phyloP scores from a whole-genome alignment of 2,113 vertebrate genomes.

The Sinocyclocheilus maitianheensis region DNA sequence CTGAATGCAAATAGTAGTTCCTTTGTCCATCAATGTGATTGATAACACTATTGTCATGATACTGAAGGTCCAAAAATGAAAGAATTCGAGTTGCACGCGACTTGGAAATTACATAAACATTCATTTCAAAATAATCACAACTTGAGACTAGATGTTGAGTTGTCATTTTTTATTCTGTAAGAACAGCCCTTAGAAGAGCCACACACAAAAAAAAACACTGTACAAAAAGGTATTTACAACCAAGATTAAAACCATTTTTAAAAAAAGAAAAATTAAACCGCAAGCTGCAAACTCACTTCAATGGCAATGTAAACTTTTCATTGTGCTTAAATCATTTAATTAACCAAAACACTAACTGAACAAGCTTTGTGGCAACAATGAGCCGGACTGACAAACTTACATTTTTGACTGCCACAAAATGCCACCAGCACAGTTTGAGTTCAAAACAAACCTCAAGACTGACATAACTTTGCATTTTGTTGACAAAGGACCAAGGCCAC shows the following conservation, averaged over 20 bases:
- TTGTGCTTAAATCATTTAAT: constrained; percentile 63
- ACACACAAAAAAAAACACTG: constrained; percentile 63
- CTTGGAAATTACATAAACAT: not conserved
- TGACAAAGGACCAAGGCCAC: not conserved
- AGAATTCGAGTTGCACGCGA: not conserved
- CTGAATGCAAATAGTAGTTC: not conserved
- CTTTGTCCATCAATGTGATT: not conserved
- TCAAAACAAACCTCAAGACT: constrained; percentile 7
- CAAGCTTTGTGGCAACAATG: not conserved
- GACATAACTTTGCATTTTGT: constrained; percentile 23
- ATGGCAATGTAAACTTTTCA: constrained; percentile 73
- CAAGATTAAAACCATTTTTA: constrained; percentile 60
- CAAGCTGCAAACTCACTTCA: constrained; percentile 64
- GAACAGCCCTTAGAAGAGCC: constrained; percentile 73
- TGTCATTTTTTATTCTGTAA: constrained; percentile 63
- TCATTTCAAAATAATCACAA: not conserved
- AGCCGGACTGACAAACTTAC: not conserved
- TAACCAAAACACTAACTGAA: constrained; percentile 43
- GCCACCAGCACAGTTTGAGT: not conserved
- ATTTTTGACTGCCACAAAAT: not conserved
- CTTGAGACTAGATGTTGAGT: constrained; percentile 29
- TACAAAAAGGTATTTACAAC: constrained; percentile 72
- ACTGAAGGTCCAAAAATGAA: not conserved
- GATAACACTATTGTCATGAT: not conserved
- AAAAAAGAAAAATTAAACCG: constrained; percentile 30